phyloP scores from a whole-genome alignment of 2,113 vertebrate genomes.

The Brachypodius melanocephalos region DNA sequence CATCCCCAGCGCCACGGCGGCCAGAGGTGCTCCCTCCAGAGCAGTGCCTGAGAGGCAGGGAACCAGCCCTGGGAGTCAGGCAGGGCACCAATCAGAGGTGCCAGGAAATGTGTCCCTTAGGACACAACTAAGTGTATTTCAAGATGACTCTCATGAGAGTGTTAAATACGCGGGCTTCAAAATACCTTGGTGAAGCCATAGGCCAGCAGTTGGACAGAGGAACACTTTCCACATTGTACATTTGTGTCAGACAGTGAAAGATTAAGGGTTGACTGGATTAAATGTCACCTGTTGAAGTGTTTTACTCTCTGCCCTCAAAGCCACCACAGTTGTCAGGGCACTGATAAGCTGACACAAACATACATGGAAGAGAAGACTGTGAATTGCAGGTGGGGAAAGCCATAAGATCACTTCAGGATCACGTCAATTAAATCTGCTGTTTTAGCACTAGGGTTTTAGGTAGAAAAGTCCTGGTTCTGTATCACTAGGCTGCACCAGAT shows the following conservation, averaged over 20 bases:
- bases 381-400: neutral
- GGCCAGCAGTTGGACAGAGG: neutral
- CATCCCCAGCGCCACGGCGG: rapidly evolving
- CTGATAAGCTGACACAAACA: neutral
- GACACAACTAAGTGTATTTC: neutral
- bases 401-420: neutral
- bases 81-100: neutral
- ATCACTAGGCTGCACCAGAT: neutral
- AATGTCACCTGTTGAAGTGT: neutral
- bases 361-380: neutral
- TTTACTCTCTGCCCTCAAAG: neutral
- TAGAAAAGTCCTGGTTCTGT: neutral
- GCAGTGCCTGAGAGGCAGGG: neutral
- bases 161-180: neutral
- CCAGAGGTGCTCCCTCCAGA: neutral
- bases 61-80: neutral
- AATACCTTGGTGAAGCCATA: neutral
- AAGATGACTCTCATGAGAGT: neutral
- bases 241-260: neutral
- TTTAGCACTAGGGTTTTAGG: neutral
- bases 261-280: neutral
- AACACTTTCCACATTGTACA: neutral
- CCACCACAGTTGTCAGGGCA: neutral
- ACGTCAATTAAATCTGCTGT: neutral
- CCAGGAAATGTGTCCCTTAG: neutral